phyloP scores from a whole-genome alignment of 1,140 invertebrate species.

The Gonatopus flavifemur region DNA sequence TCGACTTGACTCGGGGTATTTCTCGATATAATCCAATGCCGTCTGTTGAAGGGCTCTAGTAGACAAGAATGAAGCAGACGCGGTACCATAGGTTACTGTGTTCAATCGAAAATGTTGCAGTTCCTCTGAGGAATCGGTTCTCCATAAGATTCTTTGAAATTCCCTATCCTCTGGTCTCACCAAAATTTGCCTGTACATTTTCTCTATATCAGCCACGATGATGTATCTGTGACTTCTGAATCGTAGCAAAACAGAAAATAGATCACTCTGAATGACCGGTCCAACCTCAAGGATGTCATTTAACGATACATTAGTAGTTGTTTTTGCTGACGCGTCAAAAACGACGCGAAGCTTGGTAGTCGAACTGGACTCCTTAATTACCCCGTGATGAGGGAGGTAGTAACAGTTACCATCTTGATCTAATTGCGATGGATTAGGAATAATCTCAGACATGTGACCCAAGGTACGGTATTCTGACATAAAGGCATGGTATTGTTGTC shows the following conservation, averaged over 20 bases:
- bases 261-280: constrained; percentile 8
- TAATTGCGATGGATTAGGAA: too few relatives aligned
- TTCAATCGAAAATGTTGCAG: constrained; percentile 29
- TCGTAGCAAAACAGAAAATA: constrained; percentile 11
- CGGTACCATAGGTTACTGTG: constrained; percentile 43
- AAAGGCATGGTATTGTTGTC: too few relatives aligned
- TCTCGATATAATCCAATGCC: constrained; percentile 24
- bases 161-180: not conserved
- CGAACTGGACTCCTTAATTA: too few relatives aligned
- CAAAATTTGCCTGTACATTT: constrained; percentile 7
- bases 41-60: constrained; percentile 35
- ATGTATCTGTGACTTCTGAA: constrained; percentile 37
- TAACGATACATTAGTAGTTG: constrained; percentile 26
- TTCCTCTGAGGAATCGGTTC: constrained; percentile 7
- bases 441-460: too few relatives aligned
- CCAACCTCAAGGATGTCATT: constrained; percentile 30
- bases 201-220: constrained; percentile 17
- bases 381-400: too few relatives aligned
- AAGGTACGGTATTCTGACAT: too few relatives aligned
- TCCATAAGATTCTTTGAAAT: constrained; percentile 4
- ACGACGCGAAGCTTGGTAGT: too few relatives aligned
- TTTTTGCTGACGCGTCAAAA: constrained; percentile 41
- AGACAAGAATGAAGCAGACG: constrained; percentile 38
- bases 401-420: too few relatives aligned
- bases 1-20: constrained; percentile 26